Evolutionary conservation across 2,797 vertebrate species (phyloP), one percentile per base, ranked within the genome.

Genomic region (Malurus splendens): DNA sequence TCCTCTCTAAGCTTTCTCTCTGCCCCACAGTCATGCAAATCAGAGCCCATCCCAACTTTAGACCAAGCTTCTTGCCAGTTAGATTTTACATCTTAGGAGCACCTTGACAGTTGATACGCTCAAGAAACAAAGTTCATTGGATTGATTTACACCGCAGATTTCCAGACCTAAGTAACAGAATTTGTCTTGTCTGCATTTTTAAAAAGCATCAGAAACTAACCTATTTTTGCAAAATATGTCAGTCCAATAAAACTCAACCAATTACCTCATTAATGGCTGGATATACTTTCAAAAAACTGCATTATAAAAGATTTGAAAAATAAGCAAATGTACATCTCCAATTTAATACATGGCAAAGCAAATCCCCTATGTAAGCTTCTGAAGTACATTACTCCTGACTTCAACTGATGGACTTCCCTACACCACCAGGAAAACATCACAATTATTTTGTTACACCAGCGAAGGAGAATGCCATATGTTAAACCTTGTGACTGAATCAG

Each of bases 401-500:
- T 56, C 17, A 23, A 28, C 28, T 78, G 54, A 75, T 62, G 47
- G 47, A 59, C 54, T 70, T 61, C 28, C 47, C 27, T 54, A 55
- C 32, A 84, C 2, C 22, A 88, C 16, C 52, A 90, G 75, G 56
- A 90, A 93, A 90, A 72, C 13, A 71, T 36, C 39, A 48, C 16
- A 47, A 73, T 65, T 55, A 55, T 33, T 93, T 45, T 89, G 62
- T 68, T 89, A 75, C 39, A 79, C 18, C 56, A 79, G 38, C 30
- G 50, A 89, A 92, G 66, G 87, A 89, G n/a, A 59, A 71, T 20
- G 72, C 14, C 38, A 4, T 64, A 85, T 54, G n/a, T 61, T 41
- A 74, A 89, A 89, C 65, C 55, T 82, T 92, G 65, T 23, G 90
- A 90, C 18, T 57, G 30, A 70, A 87, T 41, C 39, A 38, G 36